These are phyloP conservation scores for Cheilinus undulatus DNA, from an alignment of 2,113 vertebrate species.

Conservation along the genomic window DNA sequence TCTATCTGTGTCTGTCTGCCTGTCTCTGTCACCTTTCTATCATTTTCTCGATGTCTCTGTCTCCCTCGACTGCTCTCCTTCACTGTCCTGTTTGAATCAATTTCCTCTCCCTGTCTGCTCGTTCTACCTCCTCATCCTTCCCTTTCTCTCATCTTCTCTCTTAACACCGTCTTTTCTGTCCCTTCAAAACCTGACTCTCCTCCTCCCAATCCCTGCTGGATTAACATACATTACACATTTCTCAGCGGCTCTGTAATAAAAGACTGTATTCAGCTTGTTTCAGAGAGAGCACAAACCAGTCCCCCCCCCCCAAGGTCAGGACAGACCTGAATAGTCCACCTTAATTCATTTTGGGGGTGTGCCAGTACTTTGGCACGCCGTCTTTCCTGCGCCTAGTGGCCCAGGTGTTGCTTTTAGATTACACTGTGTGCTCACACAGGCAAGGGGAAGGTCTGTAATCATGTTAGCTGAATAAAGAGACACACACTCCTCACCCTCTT, in stretches of 20 bases:
- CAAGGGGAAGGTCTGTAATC: slow-evolving; percentile 80
- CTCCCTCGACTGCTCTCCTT: slow-evolving; percentile 38
- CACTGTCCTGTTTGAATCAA: slow-evolving; percentile 42
- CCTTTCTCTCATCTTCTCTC: slow-evolving; percentile 6
- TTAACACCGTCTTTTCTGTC: slow-evolving; percentile 56
- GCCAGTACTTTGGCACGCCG: slow-evolving; percentile 70
- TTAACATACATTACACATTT: slow-evolving; percentile 81
- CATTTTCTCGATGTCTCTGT: slow-evolving; percentile 41
- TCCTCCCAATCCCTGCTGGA: slow-evolving; percentile 56
- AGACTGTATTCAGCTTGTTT: slow-evolving; percentile 70
- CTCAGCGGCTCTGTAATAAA: slow-evolving; percentile 71
- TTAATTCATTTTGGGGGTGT: slow-evolving; percentile 73
- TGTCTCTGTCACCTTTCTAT: slow-evolving; percentile 55
- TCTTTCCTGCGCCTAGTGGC: slow-evolving; percentile 75
- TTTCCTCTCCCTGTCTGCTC: slow-evolving; percentile 22
- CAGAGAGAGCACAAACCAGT: slow-evolving; percentile 33
- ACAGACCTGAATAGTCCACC: slow-evolving; percentile 75
- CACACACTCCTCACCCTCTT: slow-evolving; percentile 74
- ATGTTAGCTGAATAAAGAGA: slow-evolving; percentile 80
- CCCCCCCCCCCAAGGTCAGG: slow-evolving; percentile 75
- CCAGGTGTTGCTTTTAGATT: slow-evolving; percentile 85
- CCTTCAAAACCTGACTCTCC: slow-evolving; percentile 45
- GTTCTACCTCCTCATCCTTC: slow-evolving; percentile 17
- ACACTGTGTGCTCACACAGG: slow-evolving; percentile 71
- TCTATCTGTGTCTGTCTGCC: slow-evolving; percentile 33